Conservation (phyloP, 2,797 vertebrate genomes). For the Pangasius larnaudii region DNA sequence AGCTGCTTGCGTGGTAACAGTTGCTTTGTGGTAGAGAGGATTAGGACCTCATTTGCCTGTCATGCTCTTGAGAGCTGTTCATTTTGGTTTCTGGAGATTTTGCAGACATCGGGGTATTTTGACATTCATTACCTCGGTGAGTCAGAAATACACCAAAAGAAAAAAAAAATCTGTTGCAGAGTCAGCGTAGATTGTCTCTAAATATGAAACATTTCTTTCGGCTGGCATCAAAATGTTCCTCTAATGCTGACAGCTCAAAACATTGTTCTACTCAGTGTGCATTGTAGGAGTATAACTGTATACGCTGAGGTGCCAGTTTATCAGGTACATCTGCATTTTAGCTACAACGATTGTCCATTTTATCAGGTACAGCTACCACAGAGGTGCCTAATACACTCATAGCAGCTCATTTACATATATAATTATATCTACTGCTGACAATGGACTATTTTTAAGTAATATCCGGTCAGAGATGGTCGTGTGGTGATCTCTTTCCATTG, state of each 20-base stretch:
- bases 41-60: constrained; percentile 36
- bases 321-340: constrained; percentile 14
- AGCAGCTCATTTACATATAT: background rate
- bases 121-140: constrained; percentile 52
- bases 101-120: constrained; percentile 28
- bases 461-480: background rate
- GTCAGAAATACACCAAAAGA: constrained; percentile 36
- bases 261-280: constrained; percentile 21
- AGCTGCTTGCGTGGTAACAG: constrained; percentile 27
- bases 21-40: constrained; percentile 30
- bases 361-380: background rate
- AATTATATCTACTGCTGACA: background rate
- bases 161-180: constrained; percentile 31
- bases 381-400: background rate
- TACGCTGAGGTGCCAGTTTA: constrained; percentile 14
- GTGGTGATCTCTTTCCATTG: background rate
- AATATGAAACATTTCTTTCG: constrained; percentile 11
- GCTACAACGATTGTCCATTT: no score
- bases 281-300: background rate
- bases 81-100: constrained; percentile 33
- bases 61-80: constrained; percentile 34
- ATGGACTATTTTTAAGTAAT: background rate
- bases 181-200: constrained; percentile 42
- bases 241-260: constrained; percentile 23
- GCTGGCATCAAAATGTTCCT: constrained; percentile 17